phyloP scores from a whole-genome alignment of 2,113 vertebrate genomes.

The Corythoichthys intestinalis region DNA sequence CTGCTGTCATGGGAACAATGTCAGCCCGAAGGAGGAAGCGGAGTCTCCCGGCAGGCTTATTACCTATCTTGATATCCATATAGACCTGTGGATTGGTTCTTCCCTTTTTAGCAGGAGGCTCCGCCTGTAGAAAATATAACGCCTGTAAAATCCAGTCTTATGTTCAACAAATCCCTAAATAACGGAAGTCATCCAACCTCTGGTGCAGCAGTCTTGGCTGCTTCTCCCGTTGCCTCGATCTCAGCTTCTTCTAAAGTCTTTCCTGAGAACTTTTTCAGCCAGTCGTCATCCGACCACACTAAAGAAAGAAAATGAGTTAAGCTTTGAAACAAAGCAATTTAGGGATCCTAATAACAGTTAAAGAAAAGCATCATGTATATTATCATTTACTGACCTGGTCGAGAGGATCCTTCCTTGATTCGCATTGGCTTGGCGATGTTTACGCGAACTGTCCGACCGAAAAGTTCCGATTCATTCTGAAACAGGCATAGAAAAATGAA shows the following conservation, averaged over 20 bases:
- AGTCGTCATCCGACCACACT: conserved; percentile 98
- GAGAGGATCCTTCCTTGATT: conserved; percentile 94
- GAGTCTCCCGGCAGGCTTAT: conserved; percentile 87
- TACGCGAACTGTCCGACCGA: conserved; percentile 90
- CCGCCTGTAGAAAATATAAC: conserved; percentile 69
- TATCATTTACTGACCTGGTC: conserved; percentile 76
- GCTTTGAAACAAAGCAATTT: neutral
- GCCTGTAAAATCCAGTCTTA: neutral
- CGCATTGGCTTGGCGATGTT: conserved; percentile 97
- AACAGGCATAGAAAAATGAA: conserved; percentile 3
- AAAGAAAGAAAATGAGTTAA: conserved; percentile 8
- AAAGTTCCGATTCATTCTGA: conserved; percentile 95
- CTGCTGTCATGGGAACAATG: conserved; percentile 92
- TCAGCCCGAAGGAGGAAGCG: conserved; percentile 88
- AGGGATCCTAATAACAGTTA: neutral
- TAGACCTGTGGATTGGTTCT: conserved; percentile 90
- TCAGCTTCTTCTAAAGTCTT: conserved; percentile 89
- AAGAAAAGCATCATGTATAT: neutral
- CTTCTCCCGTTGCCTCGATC: conserved; percentile 70
- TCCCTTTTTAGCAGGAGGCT: conserved; percentile 85
- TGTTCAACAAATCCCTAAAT: neutral
- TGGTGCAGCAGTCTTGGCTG: conserved; percentile 68
- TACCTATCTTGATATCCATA: conserved; percentile 97
- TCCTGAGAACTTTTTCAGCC: conserved; percentile 96
- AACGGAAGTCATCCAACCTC: conserved; percentile 70